Conservation (phyloP, 2,113 vertebrate species). For the Lanius collurio region DNA sequence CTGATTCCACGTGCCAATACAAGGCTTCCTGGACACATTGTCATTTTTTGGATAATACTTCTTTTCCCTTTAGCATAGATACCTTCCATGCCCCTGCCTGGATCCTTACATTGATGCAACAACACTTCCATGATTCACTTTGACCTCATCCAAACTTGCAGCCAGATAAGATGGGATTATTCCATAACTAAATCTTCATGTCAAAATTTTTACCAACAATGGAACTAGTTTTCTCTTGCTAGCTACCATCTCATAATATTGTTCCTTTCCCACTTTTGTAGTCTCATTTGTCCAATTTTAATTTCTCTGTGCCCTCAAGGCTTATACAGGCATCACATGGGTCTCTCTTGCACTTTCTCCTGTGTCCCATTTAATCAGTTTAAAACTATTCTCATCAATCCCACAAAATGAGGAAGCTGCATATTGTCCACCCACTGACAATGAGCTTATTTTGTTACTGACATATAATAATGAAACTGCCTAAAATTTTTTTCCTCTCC, state of each 20-base stretch:
- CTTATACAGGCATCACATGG: background rate
- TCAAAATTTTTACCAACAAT: background rate
- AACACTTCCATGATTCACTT: fast-evolving
- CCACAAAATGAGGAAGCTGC: background rate
- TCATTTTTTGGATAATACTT: background rate
- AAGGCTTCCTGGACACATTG: background rate
- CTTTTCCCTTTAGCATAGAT: background rate
- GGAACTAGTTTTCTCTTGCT: background rate
- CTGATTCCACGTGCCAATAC: background rate
- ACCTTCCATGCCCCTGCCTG: background rate
- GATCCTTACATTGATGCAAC: background rate
- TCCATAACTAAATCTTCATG: background rate
- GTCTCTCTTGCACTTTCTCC: background rate
- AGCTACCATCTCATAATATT: background rate
- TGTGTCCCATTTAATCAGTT: background rate
- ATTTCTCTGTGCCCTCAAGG: background rate
- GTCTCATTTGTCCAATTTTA: conserved; percentile 34
- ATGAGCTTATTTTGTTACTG: background rate
- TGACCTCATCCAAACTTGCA: background rate
- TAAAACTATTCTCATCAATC: conserved; percentile 3
- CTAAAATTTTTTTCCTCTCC: background rate
- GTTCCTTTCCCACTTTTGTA: background rate
- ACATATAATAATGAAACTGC: background rate
- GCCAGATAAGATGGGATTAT: background rate
- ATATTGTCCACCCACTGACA: background rate